Percentiles rank a stretch among this genome's conserved stretches.
Evolutionary conservation across 2,888 invertebrate genomes (phyloP).

Genomic region (Mythimna impura): DNA sequence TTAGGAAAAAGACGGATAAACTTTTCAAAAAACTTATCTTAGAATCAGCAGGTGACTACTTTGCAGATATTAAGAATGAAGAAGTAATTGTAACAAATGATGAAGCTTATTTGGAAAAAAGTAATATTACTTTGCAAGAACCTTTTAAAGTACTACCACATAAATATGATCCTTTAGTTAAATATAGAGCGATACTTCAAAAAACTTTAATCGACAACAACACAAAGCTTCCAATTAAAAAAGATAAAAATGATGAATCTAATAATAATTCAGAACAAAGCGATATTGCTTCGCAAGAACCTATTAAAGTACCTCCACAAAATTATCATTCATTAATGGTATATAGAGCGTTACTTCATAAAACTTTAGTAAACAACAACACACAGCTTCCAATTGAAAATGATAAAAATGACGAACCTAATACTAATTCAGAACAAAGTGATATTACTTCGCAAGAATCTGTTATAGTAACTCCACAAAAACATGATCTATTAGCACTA

Average conservation of each 20-base stretch:
- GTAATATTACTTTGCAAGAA: neutral
- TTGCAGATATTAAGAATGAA: neutral
- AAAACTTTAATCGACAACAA: too few relatives aligned
- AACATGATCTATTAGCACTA: neutral
- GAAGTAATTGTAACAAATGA: neutral
- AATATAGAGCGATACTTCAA: neutral
- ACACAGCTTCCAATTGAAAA: neutral
- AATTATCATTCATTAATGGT: too few relatives aligned
- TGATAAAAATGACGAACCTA: too few relatives aligned
- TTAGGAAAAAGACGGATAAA: neutral
- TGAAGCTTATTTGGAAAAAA: neutral
- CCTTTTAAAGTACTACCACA: neutral
- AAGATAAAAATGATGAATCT: too few relatives aligned
- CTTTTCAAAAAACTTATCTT: constrained; percentile 7
- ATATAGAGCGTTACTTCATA: too few relatives aligned
- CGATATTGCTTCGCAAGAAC: too few relatives aligned
- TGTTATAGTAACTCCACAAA: neutral
- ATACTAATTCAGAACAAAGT: neutral
- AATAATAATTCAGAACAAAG: too few relatives aligned
- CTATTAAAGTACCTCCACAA: too few relatives aligned
- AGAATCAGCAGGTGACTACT: neutral
- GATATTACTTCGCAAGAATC: too few relatives aligned
- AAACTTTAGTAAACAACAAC: neutral
- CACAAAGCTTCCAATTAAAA: too few relatives aligned
- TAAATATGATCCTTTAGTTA: neutral